Evolutionary conservation across 2,797 vertebrate species (phyloP).

Genomic region (Premnoplex brunnescens): DNA sequence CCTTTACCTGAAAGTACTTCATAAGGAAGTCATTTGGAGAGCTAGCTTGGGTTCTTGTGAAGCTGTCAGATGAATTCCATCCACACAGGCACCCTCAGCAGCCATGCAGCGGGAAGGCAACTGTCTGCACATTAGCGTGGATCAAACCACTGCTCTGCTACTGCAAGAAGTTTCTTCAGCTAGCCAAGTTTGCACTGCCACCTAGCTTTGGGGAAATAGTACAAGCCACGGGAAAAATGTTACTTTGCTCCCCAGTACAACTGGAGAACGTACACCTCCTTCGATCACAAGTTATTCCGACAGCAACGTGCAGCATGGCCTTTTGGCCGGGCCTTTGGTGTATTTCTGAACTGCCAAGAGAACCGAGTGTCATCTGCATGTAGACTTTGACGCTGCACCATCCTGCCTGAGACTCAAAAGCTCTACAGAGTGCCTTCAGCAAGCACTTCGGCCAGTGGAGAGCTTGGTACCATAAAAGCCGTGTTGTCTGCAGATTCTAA

Average conservation of each 20-base stretch:
- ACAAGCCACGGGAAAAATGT: neutral
- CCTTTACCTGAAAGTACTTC: neutral
- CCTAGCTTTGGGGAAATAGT: conserved; percentile 54
- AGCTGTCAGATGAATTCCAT: neutral
- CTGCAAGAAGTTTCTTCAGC: conserved; percentile 15
- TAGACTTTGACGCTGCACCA: neutral
- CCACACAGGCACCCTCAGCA: neutral
- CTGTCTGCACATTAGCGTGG: neutral
- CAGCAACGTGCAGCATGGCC: neutral
- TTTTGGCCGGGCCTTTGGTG: neutral
- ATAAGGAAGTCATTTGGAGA: neutral
- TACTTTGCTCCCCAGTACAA: neutral
- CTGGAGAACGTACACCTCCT: neutral
- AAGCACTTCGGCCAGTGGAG: neutral
- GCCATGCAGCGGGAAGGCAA: neutral
- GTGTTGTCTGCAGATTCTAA: neutral
- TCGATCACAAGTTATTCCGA: neutral
- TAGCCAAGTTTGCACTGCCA: conserved; percentile 53
- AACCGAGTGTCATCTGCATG: neutral
- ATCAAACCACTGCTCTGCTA: conserved; percentile 19
- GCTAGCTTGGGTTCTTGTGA: neutral
- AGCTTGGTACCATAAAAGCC: neutral
- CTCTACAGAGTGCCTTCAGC: neutral
- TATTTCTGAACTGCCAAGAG: neutral
- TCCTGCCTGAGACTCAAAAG: neutral